Conservation (phyloP, 1,140 invertebrate species). For the Tetramorium parvispinum region DNA sequence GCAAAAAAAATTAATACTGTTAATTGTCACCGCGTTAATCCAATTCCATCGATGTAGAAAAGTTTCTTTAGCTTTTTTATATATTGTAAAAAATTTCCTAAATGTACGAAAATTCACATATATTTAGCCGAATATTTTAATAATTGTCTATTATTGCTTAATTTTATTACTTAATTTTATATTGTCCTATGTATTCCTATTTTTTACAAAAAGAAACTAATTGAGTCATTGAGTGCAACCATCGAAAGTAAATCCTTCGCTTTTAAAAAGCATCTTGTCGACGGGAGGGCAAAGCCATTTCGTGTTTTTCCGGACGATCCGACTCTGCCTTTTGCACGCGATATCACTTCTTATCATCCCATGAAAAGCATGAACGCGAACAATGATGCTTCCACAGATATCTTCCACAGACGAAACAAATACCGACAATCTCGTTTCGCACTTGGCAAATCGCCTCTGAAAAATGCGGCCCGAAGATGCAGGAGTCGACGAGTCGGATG, state of each 20-base stretch:
- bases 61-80: background rate
- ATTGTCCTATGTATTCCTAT: background rate
- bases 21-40: constrained; percentile 5
- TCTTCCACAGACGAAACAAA: constrained; percentile 57
- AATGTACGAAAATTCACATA: background rate
- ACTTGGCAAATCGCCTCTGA: constrained; percentile 23
- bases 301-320: background rate
- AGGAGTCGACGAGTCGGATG: constrained; percentile 12
- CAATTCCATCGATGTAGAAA: background rate
- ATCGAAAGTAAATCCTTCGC: constrained; percentile 34
- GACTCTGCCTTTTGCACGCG: background rate
- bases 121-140: background rate
- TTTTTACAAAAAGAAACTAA: constrained; percentile 17
- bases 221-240: constrained; percentile 20
- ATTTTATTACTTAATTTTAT: background rate
- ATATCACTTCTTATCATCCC: constrained; percentile 13
- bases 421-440: constrained; percentile 55
- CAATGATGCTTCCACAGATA: constrained; percentile 16
- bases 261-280: constrained; percentile 8
- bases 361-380: constrained; percentile 1
- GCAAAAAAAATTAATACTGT: background rate
- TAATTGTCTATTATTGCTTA: background rate
- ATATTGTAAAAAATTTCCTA: background rate
- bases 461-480: constrained; percentile 32
- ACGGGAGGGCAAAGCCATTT: background rate